phyloP scores from a whole-genome alignment of 2,888 invertebrate genomes.

The Caenorhabditis afra region DNA sequence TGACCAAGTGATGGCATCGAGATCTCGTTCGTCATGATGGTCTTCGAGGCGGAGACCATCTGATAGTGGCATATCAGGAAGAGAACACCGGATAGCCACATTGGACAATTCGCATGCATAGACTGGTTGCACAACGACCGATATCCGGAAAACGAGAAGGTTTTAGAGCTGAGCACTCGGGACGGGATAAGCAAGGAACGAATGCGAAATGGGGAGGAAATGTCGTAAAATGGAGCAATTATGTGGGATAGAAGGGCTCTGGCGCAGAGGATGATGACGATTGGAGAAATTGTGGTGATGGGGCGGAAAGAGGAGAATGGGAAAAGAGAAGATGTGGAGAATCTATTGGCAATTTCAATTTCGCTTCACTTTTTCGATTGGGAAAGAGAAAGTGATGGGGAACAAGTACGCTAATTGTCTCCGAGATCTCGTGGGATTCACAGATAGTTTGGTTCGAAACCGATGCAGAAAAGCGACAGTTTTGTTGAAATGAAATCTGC shows the following conservation, averaged over 20 bases:
- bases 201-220: slow-evolving; percentile 9
- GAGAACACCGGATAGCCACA: slow-evolving; percentile 58
- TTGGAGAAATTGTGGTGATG: slow-evolving; percentile 14
- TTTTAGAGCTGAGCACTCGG: neutral
- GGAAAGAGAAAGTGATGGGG: slow-evolving; percentile 44
- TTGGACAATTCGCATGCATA: slow-evolving; percentile 34
- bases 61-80: slow-evolving; percentile 59
- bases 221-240: slow-evolving; percentile 27
- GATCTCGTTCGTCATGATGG: slow-evolving; percentile 59
- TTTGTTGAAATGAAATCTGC: slow-evolving; percentile 35
- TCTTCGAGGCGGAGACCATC: slow-evolving; percentile 51
- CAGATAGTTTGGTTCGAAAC: slow-evolving; percentile 33
- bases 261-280: slow-evolving; percentile 5
- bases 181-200: neutral
- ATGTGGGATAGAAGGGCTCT: neutral
- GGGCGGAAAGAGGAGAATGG: slow-evolving; percentile 28
- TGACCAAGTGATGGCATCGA: slow-evolving; percentile 58
- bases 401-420: slow-evolving; percentile 46
- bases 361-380: slow-evolving; percentile 31
- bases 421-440: slow-evolving; percentile 42
- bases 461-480: slow-evolving; percentile 17
- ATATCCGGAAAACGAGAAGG: slow-evolving; percentile 19
- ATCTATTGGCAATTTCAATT: slow-evolving; percentile 53
- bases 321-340: slow-evolving; percentile 35
- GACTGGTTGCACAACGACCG: slow-evolving; percentile 8